phyloP scores from a whole-genome alignment of 2,113 vertebrate species.

The Chrysemys picta region DNA sequence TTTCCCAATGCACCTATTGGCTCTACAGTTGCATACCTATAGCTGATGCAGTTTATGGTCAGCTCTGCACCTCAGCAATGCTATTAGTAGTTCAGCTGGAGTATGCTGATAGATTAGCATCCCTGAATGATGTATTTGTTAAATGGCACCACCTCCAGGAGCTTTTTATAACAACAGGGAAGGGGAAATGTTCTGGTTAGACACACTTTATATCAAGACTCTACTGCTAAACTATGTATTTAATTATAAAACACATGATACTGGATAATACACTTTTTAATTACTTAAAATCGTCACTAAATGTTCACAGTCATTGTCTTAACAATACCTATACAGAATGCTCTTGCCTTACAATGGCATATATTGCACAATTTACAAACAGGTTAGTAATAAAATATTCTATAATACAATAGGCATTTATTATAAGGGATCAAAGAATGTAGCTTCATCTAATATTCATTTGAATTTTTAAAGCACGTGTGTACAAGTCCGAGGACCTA shows the following conservation, averaged over 20 bases:
- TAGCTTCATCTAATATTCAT: neutral
- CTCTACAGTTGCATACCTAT: neutral
- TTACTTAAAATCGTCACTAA: neutral
- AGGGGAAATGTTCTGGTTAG: neutral
- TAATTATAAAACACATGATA: rapidly evolving
- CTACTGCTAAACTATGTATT: neutral
- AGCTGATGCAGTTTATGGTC: neutral
- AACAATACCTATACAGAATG: neutral
- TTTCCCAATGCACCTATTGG: neutral
- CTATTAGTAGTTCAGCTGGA: neutral
- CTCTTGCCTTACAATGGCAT: neutral
- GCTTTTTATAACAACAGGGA: neutral
- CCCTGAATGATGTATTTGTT: neutral
- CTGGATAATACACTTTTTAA: neutral
- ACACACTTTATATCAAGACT: neutral
- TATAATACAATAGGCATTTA: neutral
- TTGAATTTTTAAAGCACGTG: neutral
- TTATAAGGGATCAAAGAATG: neutral
- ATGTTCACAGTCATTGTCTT: neutral
- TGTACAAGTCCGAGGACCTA: neutral
- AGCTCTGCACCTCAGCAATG: neutral
- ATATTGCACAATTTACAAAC: neutral
- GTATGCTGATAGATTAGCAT: rapidly evolving
- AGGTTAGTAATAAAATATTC: neutral
- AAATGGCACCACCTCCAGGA: slow-evolving; percentile 66